Evolutionary conservation across 1,140 invertebrate species (phyloP), one percentile per base, ranked within the genome.

Genomic region (Euwallacea fornicatus): DNA sequence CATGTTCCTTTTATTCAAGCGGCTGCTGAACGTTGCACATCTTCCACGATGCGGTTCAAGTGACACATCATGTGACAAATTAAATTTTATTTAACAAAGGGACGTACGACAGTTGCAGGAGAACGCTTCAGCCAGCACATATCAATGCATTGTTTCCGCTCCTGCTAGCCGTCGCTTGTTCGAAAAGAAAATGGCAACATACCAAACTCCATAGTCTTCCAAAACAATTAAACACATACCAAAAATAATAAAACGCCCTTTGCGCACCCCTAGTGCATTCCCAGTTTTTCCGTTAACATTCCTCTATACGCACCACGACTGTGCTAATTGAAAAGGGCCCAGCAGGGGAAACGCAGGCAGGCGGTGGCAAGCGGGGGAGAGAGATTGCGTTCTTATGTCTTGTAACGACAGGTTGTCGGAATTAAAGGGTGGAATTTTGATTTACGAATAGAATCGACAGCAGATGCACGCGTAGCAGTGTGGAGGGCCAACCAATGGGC

Each of bases 401-500:
- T 72, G 71, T 73, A 73, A 73, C 72, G 72, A 73, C 72, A 73
- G 72, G 72, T 73, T 73, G 72, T 65, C 73, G 73, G 63, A 73
- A 76, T 66, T 73, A 74, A 76, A 77, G 77, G 77, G 76, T 78
- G 76, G 78, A 76, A 78, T 78, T 79, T 79, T 79, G 78, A 79
- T 79, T 79, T 79, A 79, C 78, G 78, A 79, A 79, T 79, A 75
- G 78, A 76, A 79, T 79, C 77, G 78, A 77, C 78, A 78, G 75
- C 76, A 76, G 75, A 79, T 78, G 76, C 78, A 75, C 73, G 73
- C 76, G 69, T 73, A 72, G 71, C 74, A 72, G 76, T 73, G 77
- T 76, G 72, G 73, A 72, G 53, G 67, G 66, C 59, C 64, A 67
- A 66, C 77, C 78, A 78, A 79, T 78, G 73, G 76, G 75, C 74